phyloP scores from a whole-genome alignment of 23 tunicate genomes.

The Phallusia fumigata region DNA sequence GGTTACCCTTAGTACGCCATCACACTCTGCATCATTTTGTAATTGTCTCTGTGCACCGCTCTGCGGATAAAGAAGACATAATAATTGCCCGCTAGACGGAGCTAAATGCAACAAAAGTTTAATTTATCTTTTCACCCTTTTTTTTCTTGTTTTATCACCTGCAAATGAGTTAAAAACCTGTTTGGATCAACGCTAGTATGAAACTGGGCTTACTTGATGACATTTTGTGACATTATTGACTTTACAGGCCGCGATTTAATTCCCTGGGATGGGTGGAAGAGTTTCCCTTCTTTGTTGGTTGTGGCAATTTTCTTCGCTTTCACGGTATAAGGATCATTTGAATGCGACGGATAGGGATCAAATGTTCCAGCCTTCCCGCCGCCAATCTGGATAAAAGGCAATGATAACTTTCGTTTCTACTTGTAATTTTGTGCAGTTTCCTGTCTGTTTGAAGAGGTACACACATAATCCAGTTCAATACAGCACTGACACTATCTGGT shows the following conservation, averaged over 20 bases:
- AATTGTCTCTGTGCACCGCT: slow-evolving; percentile 73
- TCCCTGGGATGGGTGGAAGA: slow-evolving; percentile 89
- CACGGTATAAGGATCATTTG: slow-evolving; percentile 72
- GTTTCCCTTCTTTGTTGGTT: slow-evolving; percentile 85
- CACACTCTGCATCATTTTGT: slow-evolving; percentile 68
- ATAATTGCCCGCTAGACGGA: neutral
- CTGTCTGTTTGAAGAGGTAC: no score
- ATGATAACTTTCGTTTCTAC: neutral
- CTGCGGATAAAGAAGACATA: slow-evolving; percentile 24
- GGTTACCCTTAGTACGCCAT: slow-evolving; percentile 50
- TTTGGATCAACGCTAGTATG: neutral
- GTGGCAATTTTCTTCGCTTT: slow-evolving; percentile 68
- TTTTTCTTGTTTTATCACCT: neutral
- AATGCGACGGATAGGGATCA: slow-evolving; percentile 95
- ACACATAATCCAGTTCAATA: no score
- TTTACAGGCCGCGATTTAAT: slow-evolving; percentile 78
- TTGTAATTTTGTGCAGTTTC: neutral
- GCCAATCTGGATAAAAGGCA: slow-evolving; percentile 50
- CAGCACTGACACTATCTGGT: no score
- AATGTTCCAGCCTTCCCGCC: slow-evolving; percentile 95
- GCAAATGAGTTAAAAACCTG: neutral
- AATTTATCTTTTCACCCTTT: neutral
- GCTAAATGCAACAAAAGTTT: neutral
- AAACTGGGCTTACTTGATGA: slow-evolving; percentile 38
- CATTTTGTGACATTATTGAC: slow-evolving; percentile 82